phyloP scores from a whole-genome alignment of 2,113 vertebrate genomes.

The Neoarius graeffei region DNA sequence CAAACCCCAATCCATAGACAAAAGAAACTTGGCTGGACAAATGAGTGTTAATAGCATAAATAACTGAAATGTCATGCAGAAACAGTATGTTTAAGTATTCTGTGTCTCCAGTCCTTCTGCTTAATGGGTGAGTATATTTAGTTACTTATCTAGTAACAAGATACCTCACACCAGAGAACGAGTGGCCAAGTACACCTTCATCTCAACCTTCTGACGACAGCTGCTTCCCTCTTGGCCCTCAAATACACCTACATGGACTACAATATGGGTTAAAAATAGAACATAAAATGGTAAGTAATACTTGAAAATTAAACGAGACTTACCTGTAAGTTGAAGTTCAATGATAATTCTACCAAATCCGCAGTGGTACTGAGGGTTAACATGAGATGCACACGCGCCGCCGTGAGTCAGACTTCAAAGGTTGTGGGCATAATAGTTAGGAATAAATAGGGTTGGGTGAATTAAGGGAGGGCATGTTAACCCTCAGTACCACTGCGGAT shows the following conservation, averaged over 20 bases:
- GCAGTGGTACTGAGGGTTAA: too few relatives aligned
- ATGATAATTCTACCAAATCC: too few relatives aligned
- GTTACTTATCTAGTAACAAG: constrained; percentile 40
- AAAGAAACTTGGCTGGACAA: not conserved
- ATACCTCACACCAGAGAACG: constrained; percentile 16
- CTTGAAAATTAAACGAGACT: too few relatives aligned
- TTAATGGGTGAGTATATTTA: constrained; percentile 43
- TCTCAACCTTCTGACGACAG: not conserved
- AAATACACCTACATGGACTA: constrained; percentile 4
- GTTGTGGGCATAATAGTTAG: too few relatives aligned
- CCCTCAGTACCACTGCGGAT: too few relatives aligned
- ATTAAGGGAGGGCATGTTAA: too few relatives aligned
- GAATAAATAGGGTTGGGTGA: too few relatives aligned
- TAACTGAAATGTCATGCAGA: not conserved
- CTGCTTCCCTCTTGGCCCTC: constrained; percentile 26
- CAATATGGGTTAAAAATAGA: constrained; percentile 8
- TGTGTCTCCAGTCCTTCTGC: constrained; percentile 5
- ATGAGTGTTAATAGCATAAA: not conserved
- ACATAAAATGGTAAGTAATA: not conserved
- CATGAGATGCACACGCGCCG: too few relatives aligned
- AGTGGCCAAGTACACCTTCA: constrained; percentile 9
- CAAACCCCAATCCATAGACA: not conserved
- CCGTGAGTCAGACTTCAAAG: too few relatives aligned
- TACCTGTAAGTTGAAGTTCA: too few relatives aligned
- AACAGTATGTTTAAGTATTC: not conserved